Conservation (phyloP, 92 coral and sea anemone genomes). For the Nematostella vectensis region DNA sequence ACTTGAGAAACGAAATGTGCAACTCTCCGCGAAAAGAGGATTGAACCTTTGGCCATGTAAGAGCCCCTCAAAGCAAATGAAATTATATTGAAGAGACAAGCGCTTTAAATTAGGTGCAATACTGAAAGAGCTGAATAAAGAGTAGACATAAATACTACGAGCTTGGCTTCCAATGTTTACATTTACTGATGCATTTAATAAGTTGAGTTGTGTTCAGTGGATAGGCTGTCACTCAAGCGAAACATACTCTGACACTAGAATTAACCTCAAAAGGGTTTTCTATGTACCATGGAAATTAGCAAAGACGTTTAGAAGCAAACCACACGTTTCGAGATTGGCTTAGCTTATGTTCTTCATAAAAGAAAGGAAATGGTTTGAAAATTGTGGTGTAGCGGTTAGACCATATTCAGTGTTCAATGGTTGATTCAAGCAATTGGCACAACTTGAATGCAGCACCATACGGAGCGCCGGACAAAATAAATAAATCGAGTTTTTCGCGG, state of each 20-base stretch:
- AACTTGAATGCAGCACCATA: too few species aligned
- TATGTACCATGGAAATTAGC: slow-evolving; percentile 13
- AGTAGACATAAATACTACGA: not conserved
- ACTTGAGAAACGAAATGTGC: too few species aligned
- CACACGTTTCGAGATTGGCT: slow-evolving; percentile 19
- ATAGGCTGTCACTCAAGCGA: slow-evolving; percentile 9
- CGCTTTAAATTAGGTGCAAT: not conserved
- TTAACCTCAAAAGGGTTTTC: slow-evolving; percentile 19
- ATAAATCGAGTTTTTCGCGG: slow-evolving; percentile 33
- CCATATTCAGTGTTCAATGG: too few species aligned
- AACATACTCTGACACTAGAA: slow-evolving; percentile 1
- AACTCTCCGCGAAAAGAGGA: too few species aligned
- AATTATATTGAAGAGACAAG: not conserved
- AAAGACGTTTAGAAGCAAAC: slow-evolving; percentile 18
- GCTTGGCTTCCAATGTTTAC: not conserved
- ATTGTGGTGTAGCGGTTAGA: slow-evolving; percentile 15
- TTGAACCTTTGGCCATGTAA: too few species aligned
- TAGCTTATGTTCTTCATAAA: slow-evolving; percentile 5
- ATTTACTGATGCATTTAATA: slow-evolving; percentile 22
- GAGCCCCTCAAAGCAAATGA: too few species aligned
- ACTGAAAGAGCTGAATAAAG: not conserved
- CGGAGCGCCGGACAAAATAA: slow-evolving; percentile 16
- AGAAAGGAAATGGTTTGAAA: slow-evolving; percentile 3
- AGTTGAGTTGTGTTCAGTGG: slow-evolving; percentile 1
- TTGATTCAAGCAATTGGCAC: too few species aligned